These are phyloP conservation scores for Notarius lentiginosus DNA, from an alignment of 2,113 vertebrate species.

Conservation along the genomic window DNA sequence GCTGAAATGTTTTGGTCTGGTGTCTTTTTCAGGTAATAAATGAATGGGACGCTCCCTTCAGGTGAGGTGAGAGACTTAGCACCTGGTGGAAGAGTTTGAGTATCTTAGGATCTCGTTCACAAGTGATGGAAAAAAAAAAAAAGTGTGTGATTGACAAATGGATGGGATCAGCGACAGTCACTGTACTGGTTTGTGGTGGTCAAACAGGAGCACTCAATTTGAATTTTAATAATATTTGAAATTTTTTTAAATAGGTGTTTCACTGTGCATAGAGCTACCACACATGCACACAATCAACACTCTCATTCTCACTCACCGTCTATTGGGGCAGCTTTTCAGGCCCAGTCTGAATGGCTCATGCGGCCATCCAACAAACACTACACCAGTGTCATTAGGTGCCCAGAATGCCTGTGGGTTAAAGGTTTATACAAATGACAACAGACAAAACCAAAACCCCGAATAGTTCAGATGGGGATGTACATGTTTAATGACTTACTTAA, in stretches of 20 bases:
- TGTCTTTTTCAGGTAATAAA: neutral
- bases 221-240: neutral
- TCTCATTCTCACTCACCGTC: constrained; percentile 74
- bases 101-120: too few relatives aligned
- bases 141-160: neutral
- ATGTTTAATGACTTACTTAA: neutral
- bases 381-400: constrained; percentile 83
- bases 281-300: constrained; percentile 2
- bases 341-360: constrained; percentile 89
- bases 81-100: neutral
- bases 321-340: constrained; percentile 83
- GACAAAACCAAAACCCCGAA: neutral
- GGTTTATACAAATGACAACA: neutral
- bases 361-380: constrained; percentile 93
- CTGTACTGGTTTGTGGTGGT: neutral
- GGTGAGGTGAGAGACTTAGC: too few relatives aligned
- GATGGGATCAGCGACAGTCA: neutral
- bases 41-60: neutral
- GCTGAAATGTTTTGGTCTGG: neutral
- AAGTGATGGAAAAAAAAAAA: neutral
- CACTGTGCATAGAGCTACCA: neutral
- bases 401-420: constrained; percentile 84
- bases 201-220: neutral
- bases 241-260: neutral
- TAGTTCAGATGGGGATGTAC: neutral